phyloP scores from a whole-genome alignment of 2,888 invertebrate species.

The Bombylius major region DNA sequence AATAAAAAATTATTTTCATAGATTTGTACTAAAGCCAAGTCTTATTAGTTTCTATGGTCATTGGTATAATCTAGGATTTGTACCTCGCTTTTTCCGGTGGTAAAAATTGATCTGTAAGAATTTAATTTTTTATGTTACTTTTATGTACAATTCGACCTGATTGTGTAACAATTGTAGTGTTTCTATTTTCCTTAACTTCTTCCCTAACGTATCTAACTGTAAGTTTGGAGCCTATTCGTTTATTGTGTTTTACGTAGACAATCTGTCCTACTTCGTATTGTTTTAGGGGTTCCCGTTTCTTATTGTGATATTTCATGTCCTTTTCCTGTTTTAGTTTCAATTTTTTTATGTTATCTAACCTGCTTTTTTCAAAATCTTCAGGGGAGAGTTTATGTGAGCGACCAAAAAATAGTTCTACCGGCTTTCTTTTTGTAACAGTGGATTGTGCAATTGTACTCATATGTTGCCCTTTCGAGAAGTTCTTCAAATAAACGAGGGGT shows the following conservation, averaged over 20 bases:
- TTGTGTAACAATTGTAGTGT: too few species aligned
- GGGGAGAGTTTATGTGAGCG: conserved; percentile 7
- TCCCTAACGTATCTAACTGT: conserved; percentile 10
- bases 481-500: too few species aligned
- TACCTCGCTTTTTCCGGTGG: too few species aligned
- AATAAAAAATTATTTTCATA: too few species aligned
- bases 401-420: conserved; percentile 12
- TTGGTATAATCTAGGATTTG: background rate
- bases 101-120: too few species aligned
- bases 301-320: conserved; percentile 11
- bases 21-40: too few species aligned
- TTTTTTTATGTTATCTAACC: conserved; percentile 9
- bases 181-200: conserved; percentile 11
- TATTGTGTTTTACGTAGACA: conserved; percentile 13
- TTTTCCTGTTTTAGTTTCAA: conserved; percentile 8
- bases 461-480: too few species aligned
- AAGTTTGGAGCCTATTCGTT: conserved; percentile 1
- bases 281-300: conserved; percentile 10
- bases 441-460: too few species aligned
- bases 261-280: conserved; percentile 9
- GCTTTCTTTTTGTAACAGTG: conserved; percentile 12
- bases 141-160: too few species aligned
- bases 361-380: conserved; percentile 9
- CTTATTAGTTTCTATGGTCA: too few species aligned
- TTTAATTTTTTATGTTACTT: too few species aligned